Evolutionary conservation across 2,888 invertebrate genomes (phyloP), one percentile per base, ranked within the genome.

Genomic region (Branchipolynoe longqiensis): DNA sequence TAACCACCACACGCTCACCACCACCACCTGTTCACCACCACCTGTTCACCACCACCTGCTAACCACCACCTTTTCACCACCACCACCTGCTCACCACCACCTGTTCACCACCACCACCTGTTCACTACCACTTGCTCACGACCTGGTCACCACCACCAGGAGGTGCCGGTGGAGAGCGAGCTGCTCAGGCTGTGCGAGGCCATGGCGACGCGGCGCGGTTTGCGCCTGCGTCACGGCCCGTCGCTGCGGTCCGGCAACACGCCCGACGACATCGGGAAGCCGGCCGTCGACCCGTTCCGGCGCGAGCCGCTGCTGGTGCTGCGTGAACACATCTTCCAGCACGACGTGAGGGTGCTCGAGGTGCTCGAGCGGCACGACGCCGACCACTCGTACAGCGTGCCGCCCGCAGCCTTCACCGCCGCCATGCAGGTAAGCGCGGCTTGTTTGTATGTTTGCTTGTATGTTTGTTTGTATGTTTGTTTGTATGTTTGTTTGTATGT

Each of bases 81-180:
- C 48, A 48, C 48, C 48, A 8, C 48, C 48, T 18, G 8, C 48
- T 18, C 48, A 8, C 18, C 18, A 18, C 48, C 8, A 48, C 18
- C 18, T 48, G 8, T 8, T 12, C 8, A 48, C 48, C 18, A 48
- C 18, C 48, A 12, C 48, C 48, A 8, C 48, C 18, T 18, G 8
- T 18, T 48, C 48, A 8, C 48, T 18, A 8, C 48, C 18, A 18
- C 48, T 12, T 48, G 48, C 48, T 48, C 48, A 48, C 48, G 18
- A 48, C 48, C 48, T 12, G 48, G 18, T 48, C 48, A 48, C 48
- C 58, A 58, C 25, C 85, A 85, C 18, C 84, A 93, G 93, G 93
- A 93, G 86, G 90, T 93, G 4, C 93, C 93, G 14, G 91, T 93
- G 12, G 93, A 93, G 85, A 93, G 90, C 85, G 93, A 93, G 87